Conservation (phyloP, 1,140 invertebrate genomes). For the Dendroctonus ponderosae region DNA sequence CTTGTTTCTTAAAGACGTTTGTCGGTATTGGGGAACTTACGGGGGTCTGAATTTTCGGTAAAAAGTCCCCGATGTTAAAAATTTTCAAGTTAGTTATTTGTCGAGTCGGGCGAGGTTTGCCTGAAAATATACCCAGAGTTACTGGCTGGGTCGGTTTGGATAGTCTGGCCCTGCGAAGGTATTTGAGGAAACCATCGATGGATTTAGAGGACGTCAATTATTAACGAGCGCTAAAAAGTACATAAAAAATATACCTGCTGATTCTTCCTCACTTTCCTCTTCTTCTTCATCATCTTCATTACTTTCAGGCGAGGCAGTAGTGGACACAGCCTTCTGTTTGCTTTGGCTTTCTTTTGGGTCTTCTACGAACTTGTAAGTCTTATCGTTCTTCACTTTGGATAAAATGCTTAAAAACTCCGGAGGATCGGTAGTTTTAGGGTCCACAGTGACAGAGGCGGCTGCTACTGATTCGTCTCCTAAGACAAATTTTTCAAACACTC, state of each 20-base stretch:
- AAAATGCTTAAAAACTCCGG: conserved; percentile 47
- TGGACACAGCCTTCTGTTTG: conserved; percentile 30
- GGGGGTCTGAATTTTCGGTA: conserved; percentile 29
- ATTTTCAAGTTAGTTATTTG: conserved; percentile 14
- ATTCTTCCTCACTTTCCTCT: conserved; percentile 28
- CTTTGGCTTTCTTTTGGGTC: conserved; percentile 38
- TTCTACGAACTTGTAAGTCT: conserved; percentile 43
- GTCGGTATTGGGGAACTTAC: conserved; percentile 12
- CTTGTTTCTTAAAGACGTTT: conserved; percentile 23
- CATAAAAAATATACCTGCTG: no score
- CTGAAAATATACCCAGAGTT: conserved; percentile 7
- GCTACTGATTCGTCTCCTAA: conserved; percentile 7
- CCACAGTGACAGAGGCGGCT: conserved; percentile 19
- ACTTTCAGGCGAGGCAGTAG: conserved; percentile 27
- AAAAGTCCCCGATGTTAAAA: conserved; percentile 29
- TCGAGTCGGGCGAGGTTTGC: neutral
- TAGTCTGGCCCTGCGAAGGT: neutral
- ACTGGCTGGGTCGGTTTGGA: neutral
- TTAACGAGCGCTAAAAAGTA: no score
- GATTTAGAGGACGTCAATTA: no score
- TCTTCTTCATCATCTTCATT: conserved; percentile 39
- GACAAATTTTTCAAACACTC: neutral
- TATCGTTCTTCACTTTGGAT: conserved; percentile 39
- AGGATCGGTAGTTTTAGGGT: conserved; percentile 36
- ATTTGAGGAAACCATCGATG: no score